A percentile compares a stretch with the other conserved stretches of the same genome.
Evolutionary conservation across 2,888 invertebrate genomes (phyloP).

Genomic region (Epinotia nisella): DNA sequence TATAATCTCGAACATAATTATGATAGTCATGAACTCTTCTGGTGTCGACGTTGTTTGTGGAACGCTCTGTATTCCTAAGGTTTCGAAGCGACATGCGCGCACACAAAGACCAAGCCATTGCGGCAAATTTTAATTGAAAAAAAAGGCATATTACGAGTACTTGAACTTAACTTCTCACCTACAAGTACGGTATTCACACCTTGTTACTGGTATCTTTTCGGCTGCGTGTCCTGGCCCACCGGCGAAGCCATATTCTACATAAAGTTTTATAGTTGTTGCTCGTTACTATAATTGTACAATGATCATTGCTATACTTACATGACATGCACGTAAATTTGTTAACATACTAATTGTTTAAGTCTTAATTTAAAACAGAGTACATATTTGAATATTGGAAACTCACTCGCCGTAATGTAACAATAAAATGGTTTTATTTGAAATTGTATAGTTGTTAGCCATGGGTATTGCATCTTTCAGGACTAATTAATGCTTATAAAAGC

Average conservation of each 20-base stretch:
- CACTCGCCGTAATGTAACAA: neutral
- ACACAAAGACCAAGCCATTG: constrained; percentile 45
- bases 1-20: neutral
- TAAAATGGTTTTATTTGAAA: constrained; percentile 3
- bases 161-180: too few relatives aligned
- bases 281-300: neutral
- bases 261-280: constrained; percentile 41
- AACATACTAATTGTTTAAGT: neutral
- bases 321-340: neutral
- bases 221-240: constrained; percentile 45
- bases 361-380: neutral
- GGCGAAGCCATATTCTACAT: constrained; percentile 39
- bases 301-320: neutral
- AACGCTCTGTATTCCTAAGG: constrained; percentile 60
- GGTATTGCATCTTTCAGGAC: neutral
- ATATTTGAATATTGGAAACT: neutral
- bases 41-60: constrained; percentile 12
- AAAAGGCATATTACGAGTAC: neutral
- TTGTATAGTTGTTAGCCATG: neutral
- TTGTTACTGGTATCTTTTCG: neutral
- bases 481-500: neutral
- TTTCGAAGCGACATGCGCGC: constrained; percentile 55
- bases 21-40: neutral
- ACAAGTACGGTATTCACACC: too few relatives aligned
- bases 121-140: neutral